Evolutionary conservation across 2,888 invertebrate species (phyloP), one percentile per base, ranked within the genome.

Genomic region (Agrochola macilenta): DNA sequence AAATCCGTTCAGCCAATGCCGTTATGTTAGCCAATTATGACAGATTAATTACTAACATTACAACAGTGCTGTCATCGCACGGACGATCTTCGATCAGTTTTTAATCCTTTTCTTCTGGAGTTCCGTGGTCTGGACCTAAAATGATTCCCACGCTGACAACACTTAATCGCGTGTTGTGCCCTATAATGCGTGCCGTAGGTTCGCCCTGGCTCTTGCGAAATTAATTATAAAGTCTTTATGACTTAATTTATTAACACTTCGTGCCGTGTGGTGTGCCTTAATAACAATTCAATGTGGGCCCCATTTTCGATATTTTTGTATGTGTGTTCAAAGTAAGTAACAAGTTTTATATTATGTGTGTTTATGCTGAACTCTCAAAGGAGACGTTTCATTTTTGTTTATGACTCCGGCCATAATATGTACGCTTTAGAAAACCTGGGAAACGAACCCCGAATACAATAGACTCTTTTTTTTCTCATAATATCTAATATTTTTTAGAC

Each of bases 81-180:
- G 11, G 20, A 43, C 11, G 26, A 43, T 7, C 26, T 43, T 43
- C 23, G 54, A 54, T 65, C 26, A 65, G 43, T 65, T 26, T 64
- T 17, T 26, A 46, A 20, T 46, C 65, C 43, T 12, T 26, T 26
- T 58, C 20, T 80, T 30, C 11, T 9, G n/a, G 20, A 30, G 20
- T 49, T 60, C 23, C 54, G n/a, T 49, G 20, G 20, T 20, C 20
- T 26, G 14, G n/a, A 30, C 7, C 14, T 17, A 4, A 52, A 80
- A 76, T 39, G 9, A 60, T 81, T 73, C 49, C 74, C 74, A 61
- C 23, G 52, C 23, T 52, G n/a, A 17, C 30, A 60, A 58, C 69
- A 83, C 35, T 64, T 23, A 52, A 43, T 81, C 61, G 84, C 80
- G 66, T 81, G 84, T 52, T 49, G 30, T 46, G 63, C 20, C n/a